Evolutionary conservation across 2,888 invertebrate species (phyloP).

Genomic region (Euzetes globulus): DNA sequence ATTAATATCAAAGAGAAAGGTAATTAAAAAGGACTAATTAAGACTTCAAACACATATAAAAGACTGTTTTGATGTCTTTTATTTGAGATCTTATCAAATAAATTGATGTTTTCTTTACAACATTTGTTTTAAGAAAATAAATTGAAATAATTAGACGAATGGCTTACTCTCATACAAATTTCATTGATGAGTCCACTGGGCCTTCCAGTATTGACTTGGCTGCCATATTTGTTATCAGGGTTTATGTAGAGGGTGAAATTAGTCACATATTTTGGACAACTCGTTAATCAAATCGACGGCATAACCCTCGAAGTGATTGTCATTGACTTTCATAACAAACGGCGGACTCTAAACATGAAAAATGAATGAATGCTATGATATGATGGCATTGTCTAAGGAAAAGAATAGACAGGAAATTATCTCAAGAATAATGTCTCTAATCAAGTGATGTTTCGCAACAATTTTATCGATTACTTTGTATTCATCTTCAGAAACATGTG

Average conservation of each 20-base stretch:
- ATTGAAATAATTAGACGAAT: not conserved
- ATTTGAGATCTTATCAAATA: too few relatives aligned
- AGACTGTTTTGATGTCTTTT: too few relatives aligned
- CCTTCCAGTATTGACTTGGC: constrained; percentile 64
- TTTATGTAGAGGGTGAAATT: constrained; percentile 53
- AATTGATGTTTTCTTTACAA: too few relatives aligned
- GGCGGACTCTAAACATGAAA: constrained; percentile 26
- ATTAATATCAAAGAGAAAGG: too few relatives aligned
- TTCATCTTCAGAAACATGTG: too few relatives aligned
- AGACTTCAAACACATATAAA: too few relatives aligned
- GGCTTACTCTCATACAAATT: constrained; percentile 69
- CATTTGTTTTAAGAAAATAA: too few relatives aligned
- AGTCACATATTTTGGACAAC: constrained; percentile 58
- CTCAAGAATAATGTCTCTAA: not conserved
- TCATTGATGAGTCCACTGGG: constrained; percentile 79
- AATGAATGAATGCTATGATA: not conserved
- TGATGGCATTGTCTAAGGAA: not conserved
- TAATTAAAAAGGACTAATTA: too few relatives aligned
- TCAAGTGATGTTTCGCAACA: too few relatives aligned
- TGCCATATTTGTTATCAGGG: constrained; percentile 72
- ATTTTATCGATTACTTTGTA: too few relatives aligned
- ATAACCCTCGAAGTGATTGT: constrained; percentile 77
- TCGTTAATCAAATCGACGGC: constrained; percentile 82
- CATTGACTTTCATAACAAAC: constrained; percentile 50
- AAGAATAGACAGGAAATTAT: not conserved